Percentiles rank a stretch among this genome's conserved stretches.
Conservation (phyloP, 1,140 invertebrate genomes). For the Cherax quadricarinatus region DNA sequence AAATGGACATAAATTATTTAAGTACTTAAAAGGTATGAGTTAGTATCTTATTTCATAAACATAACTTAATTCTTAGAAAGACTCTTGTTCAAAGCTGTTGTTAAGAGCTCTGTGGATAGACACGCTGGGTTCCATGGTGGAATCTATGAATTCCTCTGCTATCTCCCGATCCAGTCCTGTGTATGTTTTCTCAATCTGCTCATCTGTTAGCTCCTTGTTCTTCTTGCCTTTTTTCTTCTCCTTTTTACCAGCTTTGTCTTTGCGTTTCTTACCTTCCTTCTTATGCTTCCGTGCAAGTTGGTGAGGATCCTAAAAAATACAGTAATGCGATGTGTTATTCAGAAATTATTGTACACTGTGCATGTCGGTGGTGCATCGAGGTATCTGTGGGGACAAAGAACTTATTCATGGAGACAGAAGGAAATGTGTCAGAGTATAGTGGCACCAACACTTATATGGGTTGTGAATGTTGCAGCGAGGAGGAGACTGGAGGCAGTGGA, state of each 20-base stretch:
- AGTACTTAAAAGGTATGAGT: not conserved
- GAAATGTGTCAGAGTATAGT: too few relatives aligned
- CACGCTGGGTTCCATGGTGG: conserved; percentile 78
- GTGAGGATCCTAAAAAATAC: conserved; percentile 26
- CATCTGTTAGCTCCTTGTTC: conserved; percentile 73
- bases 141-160: conserved; percentile 82
- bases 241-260: conserved; percentile 31
- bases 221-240: conserved; percentile 48
- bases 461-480: too few relatives aligned
- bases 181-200: conserved; percentile 80
- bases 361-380: too few relatives aligned
- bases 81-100: conserved; percentile 52
- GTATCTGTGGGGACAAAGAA: too few relatives aligned
- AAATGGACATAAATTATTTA: not conserved
- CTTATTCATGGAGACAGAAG: too few relatives aligned
- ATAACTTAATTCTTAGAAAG: conserved; percentile 21
- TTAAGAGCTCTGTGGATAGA: conserved; percentile 54
- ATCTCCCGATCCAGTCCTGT: conserved; percentile 82
- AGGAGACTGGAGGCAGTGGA: too few relatives aligned
- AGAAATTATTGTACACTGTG: too few relatives aligned
- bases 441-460: too few relatives aligned
- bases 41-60: not conserved
- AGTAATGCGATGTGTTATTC: too few relatives aligned
- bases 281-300: not conserved
- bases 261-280: conserved; percentile 29